Base-by-base conservation (phyloP, 2,888 invertebrate genomes). In the Ramazzottius varieornatus region DNA sequence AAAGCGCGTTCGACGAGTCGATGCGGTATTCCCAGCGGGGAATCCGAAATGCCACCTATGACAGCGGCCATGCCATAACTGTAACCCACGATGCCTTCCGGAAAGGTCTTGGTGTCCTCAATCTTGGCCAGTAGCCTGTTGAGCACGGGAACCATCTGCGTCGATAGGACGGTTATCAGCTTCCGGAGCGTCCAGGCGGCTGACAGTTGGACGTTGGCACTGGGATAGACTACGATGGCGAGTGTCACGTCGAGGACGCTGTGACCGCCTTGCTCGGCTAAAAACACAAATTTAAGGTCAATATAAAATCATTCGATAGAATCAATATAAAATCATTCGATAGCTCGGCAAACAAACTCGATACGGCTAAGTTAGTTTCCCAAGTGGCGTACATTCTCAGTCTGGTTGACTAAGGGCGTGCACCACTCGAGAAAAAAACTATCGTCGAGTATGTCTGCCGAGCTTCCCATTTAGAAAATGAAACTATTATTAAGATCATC, bases 31-130 rank as follows among this genome's bases (percentile, higher is more conserved):
- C 96, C 93, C 20, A 93, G 79, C 0, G 90, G 88, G 1, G 91
- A 93, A 65, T 86, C 81, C 63, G 86, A 83, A 0, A 89, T 88
- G 66, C 92, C 88, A 32, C 94, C 93, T 64, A 96, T 78, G 67
- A 96, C 85, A 0, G 94, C 90, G 33, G 94, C 88, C 68, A 98
- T 78, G 0, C 94, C 94, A 72, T 86, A 85, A 72, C 93, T 91
- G 73, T 92, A 94, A 2, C 96, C 81, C 40, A 77, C 76, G 46
- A 81, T 77, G n/a, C 81, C 80, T 69, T 81, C 81, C 0, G 80
- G 88, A 1, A 91, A 89, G 20, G 89, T 86, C 29, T 54, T 54
- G n/a, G 54, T 54, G 54, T 54, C 54, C 24, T 54, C 54, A 24
- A 54, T 54, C 54, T 54, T 54, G 24, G 16, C 24, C 54, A 54